A percentile compares a stretch with the other conserved stretches of the same genome.
Conservation (phyloP, 2,888 invertebrate species). For the Diploptera punctata region DNA sequence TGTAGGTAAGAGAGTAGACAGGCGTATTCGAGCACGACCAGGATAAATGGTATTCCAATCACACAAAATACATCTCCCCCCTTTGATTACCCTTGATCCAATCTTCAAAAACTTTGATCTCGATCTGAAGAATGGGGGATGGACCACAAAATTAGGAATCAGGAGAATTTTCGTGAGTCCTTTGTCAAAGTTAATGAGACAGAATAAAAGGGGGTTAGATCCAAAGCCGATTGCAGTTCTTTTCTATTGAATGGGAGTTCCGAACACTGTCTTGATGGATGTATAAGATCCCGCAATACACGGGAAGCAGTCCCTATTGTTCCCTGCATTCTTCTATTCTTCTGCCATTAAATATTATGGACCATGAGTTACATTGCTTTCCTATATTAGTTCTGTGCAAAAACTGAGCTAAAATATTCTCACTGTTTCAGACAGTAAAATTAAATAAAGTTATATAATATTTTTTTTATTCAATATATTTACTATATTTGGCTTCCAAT, state of each 20-base stretch:
- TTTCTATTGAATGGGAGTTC: slow-evolving; percentile 14
- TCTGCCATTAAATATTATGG: background rate
- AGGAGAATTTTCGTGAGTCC: slow-evolving; percentile 36
- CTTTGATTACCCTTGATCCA: slow-evolving; percentile 22
- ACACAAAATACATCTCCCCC: background rate
- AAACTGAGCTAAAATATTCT: no score
- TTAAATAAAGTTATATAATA: no score
- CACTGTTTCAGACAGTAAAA: no score
- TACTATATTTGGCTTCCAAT: no score
- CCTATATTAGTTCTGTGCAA: no score
- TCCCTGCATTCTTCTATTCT: background rate
- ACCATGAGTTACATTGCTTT: no score
- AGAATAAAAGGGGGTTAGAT: slow-evolving; percentile 34
- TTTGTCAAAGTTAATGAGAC: slow-evolving; percentile 42
- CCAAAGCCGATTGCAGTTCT: slow-evolving; percentile 10
- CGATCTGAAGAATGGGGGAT: slow-evolving; percentile 27
- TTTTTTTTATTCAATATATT: no score
- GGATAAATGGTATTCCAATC: slow-evolving; percentile 26
- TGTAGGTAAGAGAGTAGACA: background rate
- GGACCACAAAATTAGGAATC: slow-evolving; percentile 41
- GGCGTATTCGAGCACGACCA: background rate
- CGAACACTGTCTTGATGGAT: slow-evolving; percentile 16
- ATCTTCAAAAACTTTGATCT: slow-evolving; percentile 28
- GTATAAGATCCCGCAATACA: background rate
- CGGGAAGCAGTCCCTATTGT: background rate